Conservation (phyloP, 1,140 invertebrate genomes). For the Anoplolepis gracilipes region DNA sequence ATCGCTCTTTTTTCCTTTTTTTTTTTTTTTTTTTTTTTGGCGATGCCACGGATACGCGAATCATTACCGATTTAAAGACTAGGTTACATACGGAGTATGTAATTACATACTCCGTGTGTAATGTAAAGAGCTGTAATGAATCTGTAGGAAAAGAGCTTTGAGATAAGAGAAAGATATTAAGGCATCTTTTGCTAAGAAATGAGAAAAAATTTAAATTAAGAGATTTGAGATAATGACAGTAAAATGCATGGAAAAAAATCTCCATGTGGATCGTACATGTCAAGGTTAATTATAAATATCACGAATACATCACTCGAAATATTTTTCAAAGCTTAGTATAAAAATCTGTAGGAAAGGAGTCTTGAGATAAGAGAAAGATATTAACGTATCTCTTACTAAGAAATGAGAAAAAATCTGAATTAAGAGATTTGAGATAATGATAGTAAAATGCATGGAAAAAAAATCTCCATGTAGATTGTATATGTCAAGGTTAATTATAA, state of each 20-base stretch:
- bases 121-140: neutral
- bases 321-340: conserved; percentile 44
- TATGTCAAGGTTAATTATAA: conserved; percentile 37
- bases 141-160: too few species aligned
- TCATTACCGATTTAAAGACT: neutral
- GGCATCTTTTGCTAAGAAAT: neutral
- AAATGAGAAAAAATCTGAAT: neutral
- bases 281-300: conserved; percentile 35
- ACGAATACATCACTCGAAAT: conserved; percentile 29
- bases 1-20: conserved; percentile 15
- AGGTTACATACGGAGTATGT: too few species aligned
- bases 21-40: too few species aligned
- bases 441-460: neutral
- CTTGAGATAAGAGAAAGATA: too few species aligned
- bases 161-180: too few species aligned
- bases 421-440: neutral
- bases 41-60: too few species aligned
- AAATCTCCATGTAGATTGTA: neutral
- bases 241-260: neutral
- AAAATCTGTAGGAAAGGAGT: conserved; percentile 48
- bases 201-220: neutral
- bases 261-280: neutral
- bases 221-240: neutral
- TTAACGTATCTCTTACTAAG: neutral
- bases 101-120: too few species aligned